phyloP scores from a whole-genome alignment of 2,888 invertebrate species.

The Eubasilissa splendida region DNA sequence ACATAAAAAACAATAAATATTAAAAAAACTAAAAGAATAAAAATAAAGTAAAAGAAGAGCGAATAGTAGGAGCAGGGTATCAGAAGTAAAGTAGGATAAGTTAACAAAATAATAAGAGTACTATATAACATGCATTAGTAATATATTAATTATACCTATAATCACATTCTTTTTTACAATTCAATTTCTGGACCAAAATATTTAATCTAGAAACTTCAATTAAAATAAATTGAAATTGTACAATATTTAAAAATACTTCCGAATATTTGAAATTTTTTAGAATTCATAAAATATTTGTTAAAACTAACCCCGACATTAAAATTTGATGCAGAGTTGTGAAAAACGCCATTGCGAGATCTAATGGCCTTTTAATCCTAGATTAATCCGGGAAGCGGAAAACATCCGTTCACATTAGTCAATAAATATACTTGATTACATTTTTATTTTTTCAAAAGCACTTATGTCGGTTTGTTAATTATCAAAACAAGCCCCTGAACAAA shows the following conservation, averaged over 20 bases:
- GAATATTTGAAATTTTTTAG: neutral
- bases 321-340: constrained; percentile 14
- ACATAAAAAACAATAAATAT: no score
- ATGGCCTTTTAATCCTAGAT: constrained; percentile 25
- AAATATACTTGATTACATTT: constrained; percentile 18
- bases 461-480: neutral
- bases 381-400: constrained; percentile 21
- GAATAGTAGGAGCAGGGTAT: no score
- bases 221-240: no score
- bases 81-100: no score
- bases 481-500: neutral
- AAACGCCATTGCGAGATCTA: constrained; percentile 11
- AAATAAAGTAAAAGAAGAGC: no score
- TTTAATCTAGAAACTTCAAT: no score
- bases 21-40: no score
- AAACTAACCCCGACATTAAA: constrained; percentile 2
- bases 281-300: neutral
- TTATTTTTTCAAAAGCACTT: constrained; percentile 2
- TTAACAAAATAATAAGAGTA: no score
- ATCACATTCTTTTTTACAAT: no score
- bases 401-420: constrained; percentile 25
- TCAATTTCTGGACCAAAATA: no score
- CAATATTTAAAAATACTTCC: neutral
- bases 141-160: no score
- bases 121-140: no score